These are phyloP conservation scores for Neotragus moschatus DNA, from an alignment of 2,113 vertebrate genomes.

Conservation along the genomic window DNA sequence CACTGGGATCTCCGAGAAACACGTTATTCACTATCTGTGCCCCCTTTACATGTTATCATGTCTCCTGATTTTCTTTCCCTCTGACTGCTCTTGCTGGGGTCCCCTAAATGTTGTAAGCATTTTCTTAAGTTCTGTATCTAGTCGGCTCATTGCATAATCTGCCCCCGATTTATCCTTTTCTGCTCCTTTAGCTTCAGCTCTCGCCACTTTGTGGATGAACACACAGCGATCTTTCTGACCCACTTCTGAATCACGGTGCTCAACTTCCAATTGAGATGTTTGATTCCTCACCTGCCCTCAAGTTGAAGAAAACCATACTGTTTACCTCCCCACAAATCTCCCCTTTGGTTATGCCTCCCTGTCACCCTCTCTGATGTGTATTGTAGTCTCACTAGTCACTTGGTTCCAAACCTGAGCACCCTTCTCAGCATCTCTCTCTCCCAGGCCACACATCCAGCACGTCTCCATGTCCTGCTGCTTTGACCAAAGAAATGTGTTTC, in stretches of 20 bases:
- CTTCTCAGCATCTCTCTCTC: neutral
- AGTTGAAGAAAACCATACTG: neutral
- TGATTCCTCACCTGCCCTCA: neutral
- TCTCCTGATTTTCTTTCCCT: neutral
- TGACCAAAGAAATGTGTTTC: neutral
- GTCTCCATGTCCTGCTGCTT: neutral
- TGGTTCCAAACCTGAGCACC: neutral
- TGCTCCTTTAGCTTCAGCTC: accelerated
- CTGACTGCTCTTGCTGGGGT: neutral
- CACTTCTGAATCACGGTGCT: neutral
- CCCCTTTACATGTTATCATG: neutral
- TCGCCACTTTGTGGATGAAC: neutral
- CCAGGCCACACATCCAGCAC: neutral
- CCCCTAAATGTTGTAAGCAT: neutral
- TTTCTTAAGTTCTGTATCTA: neutral
- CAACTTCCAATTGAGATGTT: neutral
- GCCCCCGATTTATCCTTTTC: neutral
- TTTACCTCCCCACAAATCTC: neutral
- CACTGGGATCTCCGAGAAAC: neutral
- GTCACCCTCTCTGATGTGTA: neutral
- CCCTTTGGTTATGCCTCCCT: neutral
- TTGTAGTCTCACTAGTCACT: too few species aligned
- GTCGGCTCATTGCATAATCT: neutral
- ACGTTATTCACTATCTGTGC: too few species aligned
- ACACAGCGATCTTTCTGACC: neutral